phyloP scores from a whole-genome alignment of 2,113 vertebrate genomes.

The Stictonetta naevosa region DNA sequence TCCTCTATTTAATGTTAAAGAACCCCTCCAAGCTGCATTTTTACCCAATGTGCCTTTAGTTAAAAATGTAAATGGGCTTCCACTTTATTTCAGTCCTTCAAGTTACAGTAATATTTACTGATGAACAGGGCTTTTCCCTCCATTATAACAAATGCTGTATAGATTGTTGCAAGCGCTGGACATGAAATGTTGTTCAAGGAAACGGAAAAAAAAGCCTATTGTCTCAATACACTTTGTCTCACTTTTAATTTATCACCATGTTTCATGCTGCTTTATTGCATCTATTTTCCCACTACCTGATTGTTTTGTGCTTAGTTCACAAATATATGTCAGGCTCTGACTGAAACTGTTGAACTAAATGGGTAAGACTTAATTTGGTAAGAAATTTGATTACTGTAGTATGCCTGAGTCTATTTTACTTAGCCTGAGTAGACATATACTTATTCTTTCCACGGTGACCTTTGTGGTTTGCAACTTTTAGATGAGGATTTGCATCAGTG shows the following conservation, averaged over 20 bases:
- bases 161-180: not conserved
- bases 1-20: not conserved
- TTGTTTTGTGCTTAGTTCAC: too few species aligned
- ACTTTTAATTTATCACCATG: not conserved
- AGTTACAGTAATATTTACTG: not conserved
- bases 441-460: too few species aligned
- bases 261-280: not conserved
- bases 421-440: too few species aligned
- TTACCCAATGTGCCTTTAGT: not conserved
- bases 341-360: too few species aligned
- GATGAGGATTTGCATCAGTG: too few species aligned
- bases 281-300: too few species aligned
- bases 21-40: not conserved
- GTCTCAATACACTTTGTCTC: not conserved
- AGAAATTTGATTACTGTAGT: too few species aligned
- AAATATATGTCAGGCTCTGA: too few species aligned
- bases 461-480: too few species aligned
- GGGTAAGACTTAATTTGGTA: too few species aligned
- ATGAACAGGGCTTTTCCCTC: not conserved
- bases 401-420: too few species aligned
- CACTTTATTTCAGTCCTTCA: not conserved
- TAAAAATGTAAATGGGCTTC: not conserved
- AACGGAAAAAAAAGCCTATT: not conserved
- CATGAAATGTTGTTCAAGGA: slow-evolving; percentile 25
- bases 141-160: not conserved